Base-by-base conservation (phyloP, 2,797 vertebrate species). In the Cirrhinus molitorella region DNA sequence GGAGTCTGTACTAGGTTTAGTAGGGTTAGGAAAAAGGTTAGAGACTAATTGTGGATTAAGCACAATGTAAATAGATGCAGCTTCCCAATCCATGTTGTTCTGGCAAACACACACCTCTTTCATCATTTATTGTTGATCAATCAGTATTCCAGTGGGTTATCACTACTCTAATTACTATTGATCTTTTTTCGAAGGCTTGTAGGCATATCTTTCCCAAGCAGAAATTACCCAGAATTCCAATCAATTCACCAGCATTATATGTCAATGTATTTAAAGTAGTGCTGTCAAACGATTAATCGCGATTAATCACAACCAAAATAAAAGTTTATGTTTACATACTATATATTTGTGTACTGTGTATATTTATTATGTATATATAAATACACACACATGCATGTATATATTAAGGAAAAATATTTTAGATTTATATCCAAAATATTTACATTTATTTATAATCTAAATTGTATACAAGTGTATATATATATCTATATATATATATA, bases 81-180 rank as follows among this genome's bases (percentile, higher is more conserved):
- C 23, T 51, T 79, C 19, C 45, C n/a, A 45, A 70, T 45, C 5
- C 67, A 55, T 40, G 31, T 55, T 74, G 19, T 34, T n/a, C n/a
- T n/a, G 66, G 37, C 40, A 68, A n/a, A 68, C 53, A 57, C 51
- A 14, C 17, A 25, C 25, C 17, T 49, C 5, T 40, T 53, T 67
- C 13, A 67, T 47, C 45, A 34, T 67, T 79, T 31, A 23, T 51
- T 13, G 28, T 53, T 31, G 61, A 67, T 66, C 61, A 21, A 67
- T 79, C 13, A 34, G 28, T 53, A 37, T 66, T 51, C 61, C 21
- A 53, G 9, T 4, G 28, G 28, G 28, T 51, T 67, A 23, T 28
- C 6, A 28, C 45, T 31, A 11, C 19, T 67, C 59, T 79, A 34
- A 79, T 79, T 79, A 37, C 77, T 79, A 79, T 79, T 67, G 77